A percentile compares a stretch with the other conserved stretches of the same genome.
phyloP scores from a whole-genome alignment of 2,113 vertebrate species.

The Cebidichthys violaceus region DNA sequence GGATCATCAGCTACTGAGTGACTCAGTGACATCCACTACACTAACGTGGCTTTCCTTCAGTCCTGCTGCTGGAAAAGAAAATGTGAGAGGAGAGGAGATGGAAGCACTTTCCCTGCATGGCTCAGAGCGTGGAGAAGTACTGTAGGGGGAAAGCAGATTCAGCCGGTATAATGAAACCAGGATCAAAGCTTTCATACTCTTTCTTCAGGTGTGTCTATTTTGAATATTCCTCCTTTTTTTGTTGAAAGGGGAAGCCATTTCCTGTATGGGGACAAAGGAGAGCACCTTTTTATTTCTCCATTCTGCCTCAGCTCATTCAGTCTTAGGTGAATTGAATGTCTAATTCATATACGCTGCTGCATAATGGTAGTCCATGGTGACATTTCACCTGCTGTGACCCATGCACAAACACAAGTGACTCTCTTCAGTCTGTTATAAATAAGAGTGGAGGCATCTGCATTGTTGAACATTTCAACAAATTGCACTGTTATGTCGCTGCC shows the following conservation, averaged over 20 bases:
- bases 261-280: not conserved
- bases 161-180: not conserved
- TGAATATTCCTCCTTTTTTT: conserved; percentile 6
- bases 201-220: not conserved
- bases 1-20: conserved; percentile 7
- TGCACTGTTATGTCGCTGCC: not conserved
- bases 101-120: conserved; percentile 13
- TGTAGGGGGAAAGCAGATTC: not conserved
- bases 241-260: not conserved
- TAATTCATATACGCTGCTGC: conserved; percentile 9
- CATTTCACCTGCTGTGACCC: conserved; percentile 17
- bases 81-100: conserved; percentile 1
- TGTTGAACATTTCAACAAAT: not conserved
- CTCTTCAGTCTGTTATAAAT: not conserved
- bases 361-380: not conserved
- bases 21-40: conserved; percentile 26
- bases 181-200: conserved; percentile 19
- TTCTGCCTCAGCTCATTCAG: conserved; percentile 11
- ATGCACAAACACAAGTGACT: not conserved
- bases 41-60: conserved; percentile 14
- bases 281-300: conserved; percentile 16
- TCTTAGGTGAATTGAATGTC: conserved; percentile 28
- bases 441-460: not conserved
- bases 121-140: not conserved
- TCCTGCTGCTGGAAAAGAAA: conserved; percentile 3